Base-by-base conservation (phyloP, 2,797 vertebrate genomes). In the Molossus molossus region DNA sequence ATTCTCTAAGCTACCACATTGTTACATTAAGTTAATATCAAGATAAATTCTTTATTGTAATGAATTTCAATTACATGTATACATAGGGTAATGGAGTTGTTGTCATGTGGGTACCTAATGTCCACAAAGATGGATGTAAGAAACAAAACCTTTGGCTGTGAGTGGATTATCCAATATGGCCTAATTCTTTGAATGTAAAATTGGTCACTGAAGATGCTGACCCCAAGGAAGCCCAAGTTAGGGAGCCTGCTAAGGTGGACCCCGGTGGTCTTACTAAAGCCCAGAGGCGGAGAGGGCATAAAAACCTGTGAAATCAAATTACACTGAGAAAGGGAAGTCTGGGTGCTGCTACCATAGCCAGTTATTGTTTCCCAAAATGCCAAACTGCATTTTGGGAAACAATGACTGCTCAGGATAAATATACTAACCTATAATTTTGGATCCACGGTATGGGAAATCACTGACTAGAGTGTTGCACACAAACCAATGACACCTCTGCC, bases 21-120 rank as follows among this genome's bases (percentile, higher is more conserved):
- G 81, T 27, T 29, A 86, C 67, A 82, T 33, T 23, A 93, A 69
- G 21, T 82, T 92, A 87, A 13, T 69, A 96, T 37, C 29, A 76
- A 85, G 93, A 91, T 29, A 94, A 88, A 94, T 81, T 58, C 20
- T 94, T 57, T 53, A 21, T 73, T 91, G 80, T 79, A 86, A 93
- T 50, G 29, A 81, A 80, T 86, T 76, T 86, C 60, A 89, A n/a
- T 58, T 67, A 75, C 45, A 21, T n/a, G 18, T 23, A 77, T 58
- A 75, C 37, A 3, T 50, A 58, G 67, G 53, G 27, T 88, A 87
- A 72, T 57, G 3, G 27, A 77, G 18, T 25, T 88, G 25, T 93
- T 18, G 18, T 88, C 75, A 58, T 4, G 0, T 60, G 48, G 21
- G 60, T 37, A 64, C 13, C 73, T 33, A 82, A n/a, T n/a, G 25